phyloP scores from a whole-genome alignment of 2,888 invertebrate genomes.

The Brassicogethes aeneus region DNA sequence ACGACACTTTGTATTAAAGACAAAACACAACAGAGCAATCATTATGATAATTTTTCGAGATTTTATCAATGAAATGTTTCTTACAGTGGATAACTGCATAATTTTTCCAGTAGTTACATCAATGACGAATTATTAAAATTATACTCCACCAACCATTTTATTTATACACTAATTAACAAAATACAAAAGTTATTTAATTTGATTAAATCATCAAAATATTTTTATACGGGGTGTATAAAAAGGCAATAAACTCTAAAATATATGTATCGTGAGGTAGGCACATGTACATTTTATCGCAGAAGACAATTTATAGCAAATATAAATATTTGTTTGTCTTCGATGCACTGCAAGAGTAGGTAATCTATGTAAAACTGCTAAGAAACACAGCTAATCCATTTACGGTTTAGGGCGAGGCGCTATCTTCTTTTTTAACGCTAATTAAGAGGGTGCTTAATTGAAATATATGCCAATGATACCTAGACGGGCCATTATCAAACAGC shows the following conservation, averaged over 20 bases:
- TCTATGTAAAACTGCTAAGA: constrained; percentile 24
- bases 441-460: constrained; percentile 32
- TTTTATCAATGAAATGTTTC: constrained; percentile 12
- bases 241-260: background rate
- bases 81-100: background rate
- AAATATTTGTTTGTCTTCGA: background rate
- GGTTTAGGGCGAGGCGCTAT: constrained; percentile 23
- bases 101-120: background rate
- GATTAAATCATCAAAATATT: no score
- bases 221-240: no score
- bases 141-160: no score
- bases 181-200: no score
- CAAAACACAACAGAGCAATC: constrained; percentile 16
- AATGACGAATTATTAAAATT: no score
- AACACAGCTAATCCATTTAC: constrained; percentile 30
- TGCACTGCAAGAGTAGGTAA: constrained; percentile 10
- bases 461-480: constrained; percentile 28
- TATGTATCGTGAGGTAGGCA: background rate
- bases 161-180: no score
- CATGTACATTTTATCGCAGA: background rate
- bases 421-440: constrained; percentile 27
- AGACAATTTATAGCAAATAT: background rate
- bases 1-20: background rate
- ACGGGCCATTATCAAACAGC: background rate
- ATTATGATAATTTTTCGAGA: constrained; percentile 19